phyloP scores from a whole-genome alignment of 2,888 invertebrate species.

The Ceramica pisi region DNA sequence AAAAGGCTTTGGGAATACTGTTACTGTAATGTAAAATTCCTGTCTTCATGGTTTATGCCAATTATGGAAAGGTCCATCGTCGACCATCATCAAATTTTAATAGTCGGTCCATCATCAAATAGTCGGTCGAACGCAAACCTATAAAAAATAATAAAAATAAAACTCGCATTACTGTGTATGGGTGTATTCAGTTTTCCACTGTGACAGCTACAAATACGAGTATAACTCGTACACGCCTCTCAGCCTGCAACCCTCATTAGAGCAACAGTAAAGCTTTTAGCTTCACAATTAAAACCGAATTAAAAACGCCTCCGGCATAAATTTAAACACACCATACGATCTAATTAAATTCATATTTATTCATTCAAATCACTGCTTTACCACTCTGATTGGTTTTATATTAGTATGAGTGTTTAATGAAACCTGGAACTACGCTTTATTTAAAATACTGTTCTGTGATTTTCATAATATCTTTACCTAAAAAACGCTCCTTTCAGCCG shows the following conservation, averaged over 20 bases:
- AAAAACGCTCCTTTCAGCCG: neutral
- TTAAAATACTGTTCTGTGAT: neutral
- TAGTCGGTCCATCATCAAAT: no score
- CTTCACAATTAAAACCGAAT: constrained; percentile 53
- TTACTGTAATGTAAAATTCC: no score
- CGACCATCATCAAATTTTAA: no score
- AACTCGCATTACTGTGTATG: no score
- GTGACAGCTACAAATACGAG: constrained; percentile 3
- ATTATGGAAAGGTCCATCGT: no score
- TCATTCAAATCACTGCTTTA: neutral
- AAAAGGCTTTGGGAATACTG: no score
- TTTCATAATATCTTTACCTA: neutral
- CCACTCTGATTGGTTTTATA: neutral
- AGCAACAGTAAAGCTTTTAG: constrained; percentile 38
- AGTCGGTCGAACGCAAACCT: no score
- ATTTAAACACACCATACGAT: neutral
- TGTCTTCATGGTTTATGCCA: no score
- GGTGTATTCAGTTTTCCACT: neutral
- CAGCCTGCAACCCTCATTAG: constrained; percentile 24
- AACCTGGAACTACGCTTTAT: neutral
- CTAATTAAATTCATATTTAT: neutral
- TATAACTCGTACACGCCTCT: neutral
- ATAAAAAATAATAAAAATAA: no score
- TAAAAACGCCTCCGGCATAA: constrained; percentile 18
- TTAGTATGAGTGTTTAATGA: neutral